phyloP scores from a whole-genome alignment of 2,888 invertebrate species.

The Homarus gammarus region DNA sequence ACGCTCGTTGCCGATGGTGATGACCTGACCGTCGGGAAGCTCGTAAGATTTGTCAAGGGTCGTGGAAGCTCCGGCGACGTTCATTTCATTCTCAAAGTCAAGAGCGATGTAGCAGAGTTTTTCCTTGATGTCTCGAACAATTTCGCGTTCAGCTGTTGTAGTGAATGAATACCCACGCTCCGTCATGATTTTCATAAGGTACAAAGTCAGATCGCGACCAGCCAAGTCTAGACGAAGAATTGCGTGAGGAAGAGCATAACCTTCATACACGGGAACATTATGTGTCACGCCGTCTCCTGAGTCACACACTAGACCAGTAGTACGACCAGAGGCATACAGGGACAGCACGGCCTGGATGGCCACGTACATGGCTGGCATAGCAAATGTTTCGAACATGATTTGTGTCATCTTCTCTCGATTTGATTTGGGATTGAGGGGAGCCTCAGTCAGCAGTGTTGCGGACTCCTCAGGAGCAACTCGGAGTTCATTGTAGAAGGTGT shows the following conservation, averaged over 20 bases:
- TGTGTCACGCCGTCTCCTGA: conserved; percentile 57
- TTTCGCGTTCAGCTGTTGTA: conserved; percentile 71
- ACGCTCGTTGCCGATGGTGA: conserved; percentile 94
- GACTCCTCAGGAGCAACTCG: conserved; percentile 97
- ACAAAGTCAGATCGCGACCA: conserved; percentile 83
- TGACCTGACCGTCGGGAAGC: conserved; percentile 93
- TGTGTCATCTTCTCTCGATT: conserved; percentile 97
- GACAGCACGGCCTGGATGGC: conserved; percentile 82
- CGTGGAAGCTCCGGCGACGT: conserved; percentile 86
- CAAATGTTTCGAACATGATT: conserved; percentile 81
- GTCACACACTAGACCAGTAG: conserved; percentile 78
- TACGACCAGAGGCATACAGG: conserved; percentile 81
- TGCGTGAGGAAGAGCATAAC: conserved; percentile 91
- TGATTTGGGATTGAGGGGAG: conserved; percentile 95
- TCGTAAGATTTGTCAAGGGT: conserved; percentile 96
- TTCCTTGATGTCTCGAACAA: conserved; percentile 86
- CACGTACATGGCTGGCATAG: conserved; percentile 80
- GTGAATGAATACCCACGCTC: conserved; percentile 65
- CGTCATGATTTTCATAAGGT: conserved; percentile 57
- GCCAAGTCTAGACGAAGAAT: conserved; percentile 98
- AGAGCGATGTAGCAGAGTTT: conserved; percentile 80
- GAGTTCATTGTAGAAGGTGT: conserved; percentile 98
- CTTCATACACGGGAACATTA: conserved; percentile 78
- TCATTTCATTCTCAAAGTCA: conserved; percentile 70
- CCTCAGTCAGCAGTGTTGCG: conserved; percentile 87